A percentile compares a stretch with the other conserved stretches of the same genome.
phyloP scores from a whole-genome alignment of 2,888 invertebrate genomes.

The Hirudinaria manillensis region DNA sequence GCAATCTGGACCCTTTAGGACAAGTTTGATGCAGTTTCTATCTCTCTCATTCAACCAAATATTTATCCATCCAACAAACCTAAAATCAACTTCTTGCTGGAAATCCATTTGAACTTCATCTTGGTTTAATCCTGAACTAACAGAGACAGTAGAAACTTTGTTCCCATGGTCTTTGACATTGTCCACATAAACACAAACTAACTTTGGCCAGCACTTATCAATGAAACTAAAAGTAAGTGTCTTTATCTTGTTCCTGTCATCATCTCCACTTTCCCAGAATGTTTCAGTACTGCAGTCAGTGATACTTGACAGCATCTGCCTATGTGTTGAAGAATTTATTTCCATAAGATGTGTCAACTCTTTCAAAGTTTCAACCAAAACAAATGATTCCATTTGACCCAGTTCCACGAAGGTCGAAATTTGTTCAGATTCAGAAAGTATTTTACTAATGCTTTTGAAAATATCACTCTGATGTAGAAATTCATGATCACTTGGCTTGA shows the following conservation, averaged over 20 bases:
- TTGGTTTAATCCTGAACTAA: conserved; percentile 72
- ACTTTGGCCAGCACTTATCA: conserved; percentile 64
- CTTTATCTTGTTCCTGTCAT: conserved; percentile 76
- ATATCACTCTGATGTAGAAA: conserved; percentile 87
- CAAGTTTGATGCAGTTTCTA: conserved; percentile 41
- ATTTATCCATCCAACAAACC: conserved; percentile 83
- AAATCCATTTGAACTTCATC: conserved; percentile 72
- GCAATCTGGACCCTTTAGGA: conserved; percentile 71
- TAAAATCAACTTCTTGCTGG: conserved; percentile 76
- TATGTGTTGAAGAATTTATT: conserved; percentile 82
- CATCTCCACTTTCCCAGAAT: conserved; percentile 97
- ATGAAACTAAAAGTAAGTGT: conserved; percentile 65
- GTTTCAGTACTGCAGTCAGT: conserved; percentile 92
- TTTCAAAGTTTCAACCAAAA: conserved; percentile 41
- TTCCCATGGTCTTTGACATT: conserved; percentile 83
- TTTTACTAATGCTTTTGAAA: conserved; percentile 90
- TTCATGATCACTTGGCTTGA: conserved; percentile 79
- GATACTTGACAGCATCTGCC: conserved; percentile 85
- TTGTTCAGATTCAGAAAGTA: conserved; percentile 77
- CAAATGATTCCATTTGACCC: neutral
- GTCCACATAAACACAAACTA: conserved; percentile 83
- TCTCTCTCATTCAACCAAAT: conserved; percentile 66
- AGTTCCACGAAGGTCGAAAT: neutral
- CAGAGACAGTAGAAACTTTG: conserved; percentile 78
- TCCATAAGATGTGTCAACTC: conserved; percentile 72